phyloP scores from a whole-genome alignment of 2,888 invertebrate genomes.

The Serripes groenlandicus region DNA sequence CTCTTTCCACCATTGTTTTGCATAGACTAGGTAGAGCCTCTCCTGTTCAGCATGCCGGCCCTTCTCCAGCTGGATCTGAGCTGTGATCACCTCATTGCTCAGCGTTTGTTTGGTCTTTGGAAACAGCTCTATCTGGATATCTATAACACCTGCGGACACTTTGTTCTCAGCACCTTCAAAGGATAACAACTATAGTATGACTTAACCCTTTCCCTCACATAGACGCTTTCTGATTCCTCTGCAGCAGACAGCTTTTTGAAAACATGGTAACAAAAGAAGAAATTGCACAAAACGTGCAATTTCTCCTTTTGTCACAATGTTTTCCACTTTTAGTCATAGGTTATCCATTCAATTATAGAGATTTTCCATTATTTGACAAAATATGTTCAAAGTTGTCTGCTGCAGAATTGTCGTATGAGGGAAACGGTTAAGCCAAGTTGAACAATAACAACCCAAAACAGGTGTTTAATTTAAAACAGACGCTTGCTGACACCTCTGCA shows the following conservation, averaged over 20 bases:
- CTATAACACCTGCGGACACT: constrained; percentile 85
- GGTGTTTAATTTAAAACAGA: too few species aligned
- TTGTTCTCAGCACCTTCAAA: constrained; percentile 82
- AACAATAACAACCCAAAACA: too few species aligned
- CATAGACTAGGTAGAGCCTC: constrained; percentile 86
- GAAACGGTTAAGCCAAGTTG: too few species aligned
- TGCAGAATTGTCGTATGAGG: too few species aligned
- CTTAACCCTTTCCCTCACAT: background rate
- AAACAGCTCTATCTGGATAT: constrained; percentile 84
- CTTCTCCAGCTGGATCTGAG: constrained; percentile 84
- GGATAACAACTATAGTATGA: background rate
- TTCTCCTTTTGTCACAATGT: background rate
- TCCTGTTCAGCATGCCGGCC: constrained; percentile 84
- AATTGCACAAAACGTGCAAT: background rate
- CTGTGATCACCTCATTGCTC: constrained; percentile 80
- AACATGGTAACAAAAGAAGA: background rate
- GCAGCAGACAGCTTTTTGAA: background rate
- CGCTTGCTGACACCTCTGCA: background rate
- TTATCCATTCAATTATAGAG: too few species aligned
- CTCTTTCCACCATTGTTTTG: constrained; percentile 87
- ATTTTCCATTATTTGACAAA: too few species aligned
- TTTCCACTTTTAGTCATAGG: background rate
- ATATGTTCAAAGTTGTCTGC: too few species aligned
- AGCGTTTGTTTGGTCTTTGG: constrained; percentile 78
- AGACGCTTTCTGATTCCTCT: background rate